Percentiles rank a stretch among this genome's conserved stretches.
Evolutionary conservation across 2,797 vertebrate genomes (phyloP).

Genomic region (Leptoclinus maculatus): DNA sequence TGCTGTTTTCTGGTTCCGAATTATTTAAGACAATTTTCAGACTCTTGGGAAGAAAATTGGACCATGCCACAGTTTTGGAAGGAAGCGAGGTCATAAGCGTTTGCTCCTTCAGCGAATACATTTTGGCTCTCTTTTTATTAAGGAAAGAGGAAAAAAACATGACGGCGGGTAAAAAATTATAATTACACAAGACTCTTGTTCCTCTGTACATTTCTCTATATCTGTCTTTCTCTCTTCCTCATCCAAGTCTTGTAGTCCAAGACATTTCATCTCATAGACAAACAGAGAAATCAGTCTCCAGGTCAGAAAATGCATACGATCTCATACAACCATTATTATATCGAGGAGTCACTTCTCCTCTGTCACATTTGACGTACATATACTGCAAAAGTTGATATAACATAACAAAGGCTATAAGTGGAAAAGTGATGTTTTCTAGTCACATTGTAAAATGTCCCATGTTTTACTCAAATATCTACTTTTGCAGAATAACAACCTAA

Average conservation of each 20-base stretch:
- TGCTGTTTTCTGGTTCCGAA: slow-evolving; percentile 39
- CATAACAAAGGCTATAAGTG: too few species aligned
- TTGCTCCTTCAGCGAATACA: slow-evolving; percentile 5
- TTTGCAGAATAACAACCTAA: slow-evolving; percentile 37
- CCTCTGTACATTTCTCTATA: slow-evolving; percentile 22
- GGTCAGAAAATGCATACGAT: not conserved
- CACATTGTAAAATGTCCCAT: not conserved
- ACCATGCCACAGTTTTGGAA: slow-evolving; percentile 54
- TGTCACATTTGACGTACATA: not conserved
- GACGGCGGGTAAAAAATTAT: not conserved
- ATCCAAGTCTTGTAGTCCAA: not conserved
- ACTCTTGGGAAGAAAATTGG: slow-evolving; percentile 58
- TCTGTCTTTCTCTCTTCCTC: slow-evolving; percentile 29
- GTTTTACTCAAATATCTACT: slow-evolving; percentile 11
- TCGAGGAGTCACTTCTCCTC: not conserved
- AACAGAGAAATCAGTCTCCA: not conserved
- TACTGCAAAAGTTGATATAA: slow-evolving; percentile 26
- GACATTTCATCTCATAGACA: not conserved
- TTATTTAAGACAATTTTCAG: slow-evolving; percentile 58
- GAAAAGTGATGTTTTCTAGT: not conserved
- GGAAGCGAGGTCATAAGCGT: not conserved
- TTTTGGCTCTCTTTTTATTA: not conserved
- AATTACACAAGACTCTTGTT: slow-evolving; percentile 50
- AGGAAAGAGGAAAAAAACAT: not conserved
- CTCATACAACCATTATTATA: not conserved